A percentile compares a stretch with the other conserved stretches of the same genome.
phyloP scores from a whole-genome alignment of 2,113 vertebrate species.

The Chaetodon trifascialis region DNA sequence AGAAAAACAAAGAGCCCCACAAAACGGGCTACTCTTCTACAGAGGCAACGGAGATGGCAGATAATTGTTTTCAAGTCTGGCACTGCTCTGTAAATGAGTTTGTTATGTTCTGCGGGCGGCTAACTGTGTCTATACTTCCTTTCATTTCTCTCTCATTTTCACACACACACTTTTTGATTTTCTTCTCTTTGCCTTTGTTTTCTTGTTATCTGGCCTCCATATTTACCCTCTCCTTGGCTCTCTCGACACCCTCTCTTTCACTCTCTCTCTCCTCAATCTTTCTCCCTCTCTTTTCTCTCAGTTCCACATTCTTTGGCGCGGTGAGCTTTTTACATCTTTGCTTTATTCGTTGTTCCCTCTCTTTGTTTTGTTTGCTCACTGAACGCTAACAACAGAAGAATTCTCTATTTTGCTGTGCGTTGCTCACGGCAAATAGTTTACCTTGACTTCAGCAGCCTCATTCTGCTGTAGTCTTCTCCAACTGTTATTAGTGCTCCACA shows the following conservation, averaged over 20 bases:
- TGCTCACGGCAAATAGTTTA: conserved; percentile 58
- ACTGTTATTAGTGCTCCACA: conserved; percentile 19
- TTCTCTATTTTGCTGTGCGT: conserved; percentile 17
- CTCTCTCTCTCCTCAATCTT: conserved; percentile 47
- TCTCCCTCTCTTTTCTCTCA: conserved; percentile 51
- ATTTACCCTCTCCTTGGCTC: conserved; percentile 74
- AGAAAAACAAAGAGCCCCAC: conserved; percentile 83
- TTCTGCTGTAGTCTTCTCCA: conserved; percentile 13
- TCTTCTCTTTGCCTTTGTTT: conserved; percentile 67
- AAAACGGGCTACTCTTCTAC: conserved; percentile 75
- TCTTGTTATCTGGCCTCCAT: conserved; percentile 66
- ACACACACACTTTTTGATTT: conserved; percentile 43
- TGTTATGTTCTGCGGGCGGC: conserved; percentile 77
- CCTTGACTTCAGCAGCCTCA: conserved; percentile 59
- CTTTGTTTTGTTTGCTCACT: conserved; percentile 65
- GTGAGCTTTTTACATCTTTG: conserved; percentile 74
- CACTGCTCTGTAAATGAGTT: conserved; percentile 83
- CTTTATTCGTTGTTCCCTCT: conserved; percentile 63
- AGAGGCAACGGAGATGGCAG: conserved; percentile 80
- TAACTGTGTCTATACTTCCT: conserved; percentile 75
- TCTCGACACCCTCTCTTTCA: conserved; percentile 52
- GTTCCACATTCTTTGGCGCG: conserved; percentile 56
- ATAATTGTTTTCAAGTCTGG: conserved; percentile 87
- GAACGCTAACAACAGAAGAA: conserved; percentile 47
- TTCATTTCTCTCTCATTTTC: conserved; percentile 67